Evolutionary conservation across 2,113 vertebrate genomes (phyloP).

Genomic region (rat (Rattus norvegicus)): GRCr8 NC_086020.1:200554501-200555000

Average conservation of each 20-base stretch:
- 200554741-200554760: not conserved
- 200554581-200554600: no score
- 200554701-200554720: not conserved
- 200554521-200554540: not conserved
- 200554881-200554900: not conserved
- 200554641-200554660: not conserved
- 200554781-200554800: not conserved
- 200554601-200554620: not conserved
- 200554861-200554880: not conserved
- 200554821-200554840: not conserved
- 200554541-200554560: not conserved
- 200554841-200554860: not conserved
- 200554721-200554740: not conserved
- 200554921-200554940: not conserved
- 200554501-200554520: no score
- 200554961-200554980: not conserved
- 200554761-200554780: not conserved
- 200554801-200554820: not conserved
- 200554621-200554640: not conserved
- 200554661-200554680: not conserved
- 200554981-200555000: not conserved
- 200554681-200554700: not conserved
- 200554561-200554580: no score
- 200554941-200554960: not conserved
- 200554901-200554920: not conserved